phyloP scores from a whole-genome alignment of 2,113 vertebrate species.

The Notarius quadriscutis region DNA sequence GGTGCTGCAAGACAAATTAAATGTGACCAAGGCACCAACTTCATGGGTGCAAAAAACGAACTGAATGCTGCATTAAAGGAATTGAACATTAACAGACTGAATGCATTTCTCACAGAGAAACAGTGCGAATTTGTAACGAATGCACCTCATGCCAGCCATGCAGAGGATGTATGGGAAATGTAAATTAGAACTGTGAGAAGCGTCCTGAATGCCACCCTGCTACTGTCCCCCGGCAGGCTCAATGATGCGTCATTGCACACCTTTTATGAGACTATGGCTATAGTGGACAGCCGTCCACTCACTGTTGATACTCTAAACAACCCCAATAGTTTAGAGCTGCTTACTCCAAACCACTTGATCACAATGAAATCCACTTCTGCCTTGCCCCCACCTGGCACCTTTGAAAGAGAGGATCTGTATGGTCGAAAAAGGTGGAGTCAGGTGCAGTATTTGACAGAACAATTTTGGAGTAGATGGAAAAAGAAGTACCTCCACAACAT shows the following conservation, averaged over 20 bases:
- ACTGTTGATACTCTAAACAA: conserved; percentile 21
- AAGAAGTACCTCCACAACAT: conserved; percentile 17
- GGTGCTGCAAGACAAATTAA: too few species aligned
- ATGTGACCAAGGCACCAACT: too few species aligned
- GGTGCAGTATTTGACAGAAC: too few species aligned
- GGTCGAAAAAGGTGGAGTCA: too few species aligned
- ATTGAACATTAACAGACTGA: too few species aligned
- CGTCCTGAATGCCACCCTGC: conserved; percentile 16
- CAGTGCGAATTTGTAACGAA: conserved; percentile 2
- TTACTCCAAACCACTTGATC: too few species aligned
- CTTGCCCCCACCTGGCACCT: too few species aligned
- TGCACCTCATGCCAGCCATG: conserved; percentile 32
- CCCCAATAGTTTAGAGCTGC: background rate
- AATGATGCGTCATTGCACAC: conserved; percentile 15
- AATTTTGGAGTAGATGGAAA: conserved; percentile 29
- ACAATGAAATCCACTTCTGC: too few species aligned
- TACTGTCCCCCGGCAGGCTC: conserved; percentile 4
- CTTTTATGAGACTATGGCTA: conserved; percentile 32
- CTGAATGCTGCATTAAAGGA: too few species aligned
- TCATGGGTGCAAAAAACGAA: too few species aligned
- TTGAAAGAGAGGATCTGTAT: too few species aligned
- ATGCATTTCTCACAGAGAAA: too few species aligned
- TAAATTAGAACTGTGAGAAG: conserved; percentile 43
- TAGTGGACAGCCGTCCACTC: conserved; percentile 40
- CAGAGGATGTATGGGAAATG: conserved; percentile 41